Evolutionary conservation across 2,888 invertebrate genomes (phyloP), one percentile per base, ranked within the genome.

Genomic region (Ophraella communa): DNA sequence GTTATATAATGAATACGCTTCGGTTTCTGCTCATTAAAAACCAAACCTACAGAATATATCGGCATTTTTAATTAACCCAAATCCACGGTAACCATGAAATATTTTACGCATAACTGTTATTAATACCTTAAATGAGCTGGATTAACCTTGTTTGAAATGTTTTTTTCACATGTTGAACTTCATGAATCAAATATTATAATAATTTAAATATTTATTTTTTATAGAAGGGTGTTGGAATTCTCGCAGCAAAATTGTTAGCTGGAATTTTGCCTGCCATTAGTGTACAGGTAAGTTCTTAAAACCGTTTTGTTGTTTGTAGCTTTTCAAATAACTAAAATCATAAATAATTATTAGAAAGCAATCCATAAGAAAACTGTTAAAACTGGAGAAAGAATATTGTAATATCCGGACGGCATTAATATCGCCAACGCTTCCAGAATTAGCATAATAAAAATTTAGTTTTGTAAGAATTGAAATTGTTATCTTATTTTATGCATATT

Each of bases 231-330:
- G 79, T 77, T 17, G 83, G 83, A 23, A 77, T 75, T 68, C 74
- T 83, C 20, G 69, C 78, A 18, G 83, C 82, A 64, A 81, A 80
- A 62, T 65, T 83, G 54, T 64, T 80, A 61, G 74, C 76, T 20
- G 78, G 76, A 57, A 65, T 82, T 45, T 71, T 83, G 55, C 83
- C 83, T 67, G 81, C 80, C 69, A 73, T 82, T 71, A 81, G 81
- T 73, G 82, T 72, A 61, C 80, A 81, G 75, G 83, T 82, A 78
- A 81, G 74, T 63, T n/a, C n/a, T n/a, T n/a, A n/a, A n/a, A n/a
- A 56, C 10, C 23, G 8, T 7, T 14, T 7, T 7, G 14, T 17
- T 14, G 2, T 39, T 39, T 4, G 17, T 39, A 39, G 7, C 4
- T n/a, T 1, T 2, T 7, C n/a, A n/a, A n/a, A n/a, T n/a, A n/a